Base-by-base conservation (phyloP, 1,140 invertebrate species). In the Hylaeus anthracinus region DNA sequence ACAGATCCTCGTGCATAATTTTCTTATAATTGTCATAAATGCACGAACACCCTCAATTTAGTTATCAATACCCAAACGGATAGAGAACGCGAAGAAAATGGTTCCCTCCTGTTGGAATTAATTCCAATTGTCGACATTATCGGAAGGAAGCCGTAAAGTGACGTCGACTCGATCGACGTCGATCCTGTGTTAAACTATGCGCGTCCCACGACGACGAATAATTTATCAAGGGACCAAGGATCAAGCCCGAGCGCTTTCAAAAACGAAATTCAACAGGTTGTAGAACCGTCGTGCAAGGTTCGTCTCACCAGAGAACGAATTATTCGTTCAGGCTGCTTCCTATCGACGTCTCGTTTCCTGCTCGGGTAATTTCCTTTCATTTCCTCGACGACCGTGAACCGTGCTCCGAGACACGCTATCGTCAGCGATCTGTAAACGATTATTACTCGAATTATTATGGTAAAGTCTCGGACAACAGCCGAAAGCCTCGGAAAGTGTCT, bases 211-310 rank as follows among this genome's bases (percentile, higher is more conserved):
- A 5, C 37, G n/a, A 10, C 37, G 56, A 71, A 77, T 77, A 71
- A 77, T 71, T 61, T 61, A 71, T 77, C 45, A 53, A 51, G 41
- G 9, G 26, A 2, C 9, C 55, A 9, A n/a, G 37, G 10, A 51
- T 41, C 43, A 14, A 6, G 51, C 26, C 6, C 15, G 69, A 6
- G 12, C 4, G 3, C 4, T 3, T 58, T 9, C 41, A 53, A 71
- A 77, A 71, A 71, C 56, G 45, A 71, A 77, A 71, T 71, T 70
- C 75, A 71, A 77, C 75, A 71, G 66, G 66, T 51, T 37, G 75
- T 1, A 12, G 12, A 4, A 48, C 41, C 10, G n/a, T 10, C 41
- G 15, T 43, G 8, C 37, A 14, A 3, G 12, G 2, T n/a, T 3
- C 60, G 9, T 48, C 41, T 15, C 14, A 0, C 5, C 8, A 37